phyloP scores from a whole-genome alignment of 2,797 vertebrate species.

The Ataeniobius toweri region DNA sequence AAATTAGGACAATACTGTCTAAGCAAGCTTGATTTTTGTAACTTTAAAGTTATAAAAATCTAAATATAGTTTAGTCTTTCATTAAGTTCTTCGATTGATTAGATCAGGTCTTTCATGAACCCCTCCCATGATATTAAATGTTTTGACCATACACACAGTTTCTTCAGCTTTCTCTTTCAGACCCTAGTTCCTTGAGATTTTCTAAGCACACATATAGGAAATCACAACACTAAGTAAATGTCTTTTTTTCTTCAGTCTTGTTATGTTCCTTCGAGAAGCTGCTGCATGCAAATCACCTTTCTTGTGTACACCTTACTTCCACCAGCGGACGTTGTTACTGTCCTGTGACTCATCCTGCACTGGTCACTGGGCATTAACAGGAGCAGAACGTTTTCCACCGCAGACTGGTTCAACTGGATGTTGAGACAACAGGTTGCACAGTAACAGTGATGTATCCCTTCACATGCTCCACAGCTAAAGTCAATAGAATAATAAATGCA shows the following conservation, averaged over 20 bases:
- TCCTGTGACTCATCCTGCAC: slow-evolving; percentile 36
- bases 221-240: not conserved
- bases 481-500: not conserved
- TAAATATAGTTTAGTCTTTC: not conserved
- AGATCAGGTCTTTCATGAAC: not conserved
- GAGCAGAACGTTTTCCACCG: slow-evolving; percentile 15
- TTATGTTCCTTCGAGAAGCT: slow-evolving; percentile 14
- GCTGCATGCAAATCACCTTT: slow-evolving; percentile 7
- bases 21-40: not conserved
- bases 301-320: not conserved
- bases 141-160: not conserved
- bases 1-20: not conserved
- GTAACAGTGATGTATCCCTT: slow-evolving; percentile 2
- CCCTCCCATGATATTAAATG: not conserved
- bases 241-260: not conserved
- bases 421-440: not conserved
- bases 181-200: not conserved
- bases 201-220: not conserved
- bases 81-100: not conserved
- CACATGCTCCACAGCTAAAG: not conserved
- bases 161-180: not conserved
- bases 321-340: not conserved
- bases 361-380: slow-evolving; percentile 26
- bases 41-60: not conserved
- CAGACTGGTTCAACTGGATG: not conserved